These are phyloP conservation scores for Belonocnema kinseyi DNA, from an alignment of 1,140 invertebrate species.

Conservation along the genomic window DNA sequence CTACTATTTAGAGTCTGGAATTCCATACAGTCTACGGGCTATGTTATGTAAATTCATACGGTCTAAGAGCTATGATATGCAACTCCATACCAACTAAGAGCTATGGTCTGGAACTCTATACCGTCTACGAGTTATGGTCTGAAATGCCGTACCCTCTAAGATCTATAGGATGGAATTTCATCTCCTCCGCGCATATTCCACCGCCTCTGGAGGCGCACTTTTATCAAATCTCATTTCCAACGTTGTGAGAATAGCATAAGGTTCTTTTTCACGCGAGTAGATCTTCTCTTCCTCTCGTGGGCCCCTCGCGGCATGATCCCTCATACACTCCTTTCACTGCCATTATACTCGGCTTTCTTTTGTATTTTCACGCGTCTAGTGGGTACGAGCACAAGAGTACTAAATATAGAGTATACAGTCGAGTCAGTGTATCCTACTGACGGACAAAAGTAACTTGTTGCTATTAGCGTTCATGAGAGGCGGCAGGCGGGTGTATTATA, in stretches of 20 bases:
- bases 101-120: too few species aligned
- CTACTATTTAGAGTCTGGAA: too few species aligned
- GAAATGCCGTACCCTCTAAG: too few species aligned
- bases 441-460: conserved; percentile 63
- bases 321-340: conserved; percentile 31
- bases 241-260: conserved; percentile 15
- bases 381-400: conserved; percentile 2
- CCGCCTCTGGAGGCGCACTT: neutral
- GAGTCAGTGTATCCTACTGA: conserved; percentile 49
- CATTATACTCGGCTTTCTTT: conserved; percentile 48
- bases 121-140: too few species aligned
- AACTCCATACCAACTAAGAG: too few species aligned
- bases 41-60: too few species aligned
- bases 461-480: conserved; percentile 53
- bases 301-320: neutral
- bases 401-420: conserved; percentile 52
- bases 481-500: neutral
- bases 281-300: neutral
- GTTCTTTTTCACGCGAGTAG: conserved; percentile 1
- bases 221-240: conserved; percentile 7
- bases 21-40: too few species aligned
- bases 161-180: too few species aligned
- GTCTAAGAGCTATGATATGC: too few species aligned
- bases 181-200: too few species aligned
- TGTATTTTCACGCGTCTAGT: conserved; percentile 52